These are phyloP conservation scores for Phyllotreta striolata DNA, from an alignment of 2,888 invertebrate genomes.

Conservation along the genomic window DNA sequence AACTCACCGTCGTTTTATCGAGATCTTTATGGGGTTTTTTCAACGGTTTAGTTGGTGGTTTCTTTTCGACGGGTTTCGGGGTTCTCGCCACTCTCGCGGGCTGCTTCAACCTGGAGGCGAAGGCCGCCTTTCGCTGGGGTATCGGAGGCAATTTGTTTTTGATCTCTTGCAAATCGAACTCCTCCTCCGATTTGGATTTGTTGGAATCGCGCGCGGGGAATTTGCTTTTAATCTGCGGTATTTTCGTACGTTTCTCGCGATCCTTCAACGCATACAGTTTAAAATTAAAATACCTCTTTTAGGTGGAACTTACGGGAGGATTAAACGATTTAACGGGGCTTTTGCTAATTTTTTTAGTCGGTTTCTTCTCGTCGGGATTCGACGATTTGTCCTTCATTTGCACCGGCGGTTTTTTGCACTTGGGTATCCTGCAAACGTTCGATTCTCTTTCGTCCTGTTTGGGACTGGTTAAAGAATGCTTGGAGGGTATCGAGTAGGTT, in stretches of 20 bases:
- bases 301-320: too few relatives aligned
- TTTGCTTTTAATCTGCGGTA: conserved; percentile 10
- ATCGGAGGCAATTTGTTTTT: conserved; percentile 11
- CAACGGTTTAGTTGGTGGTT: background rate
- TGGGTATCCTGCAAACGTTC: too few relatives aligned
- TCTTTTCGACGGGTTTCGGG: background rate
- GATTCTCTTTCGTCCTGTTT: too few relatives aligned
- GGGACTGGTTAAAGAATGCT: too few relatives aligned
- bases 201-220: background rate
- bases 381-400: too few relatives aligned
- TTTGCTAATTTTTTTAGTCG: too few relatives aligned
- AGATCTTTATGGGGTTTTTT: background rate
- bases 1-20: background rate
- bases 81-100: background rate
- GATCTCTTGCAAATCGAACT: background rate
- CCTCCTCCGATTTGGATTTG: conserved; percentile 1
- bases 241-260: background rate
- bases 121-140: background rate
- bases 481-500: too few relatives aligned
- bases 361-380: too few relatives aligned
- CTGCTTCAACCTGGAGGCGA: background rate
- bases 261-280: too few relatives aligned
- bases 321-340: too few relatives aligned
- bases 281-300: too few relatives aligned
- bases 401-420: too few relatives aligned